A percentile compares a stretch with the other conserved stretches of the same genome.
Evolutionary conservation across 2,113 vertebrate species (phyloP).

Genomic region (Meriones unguiculatus): DNA sequence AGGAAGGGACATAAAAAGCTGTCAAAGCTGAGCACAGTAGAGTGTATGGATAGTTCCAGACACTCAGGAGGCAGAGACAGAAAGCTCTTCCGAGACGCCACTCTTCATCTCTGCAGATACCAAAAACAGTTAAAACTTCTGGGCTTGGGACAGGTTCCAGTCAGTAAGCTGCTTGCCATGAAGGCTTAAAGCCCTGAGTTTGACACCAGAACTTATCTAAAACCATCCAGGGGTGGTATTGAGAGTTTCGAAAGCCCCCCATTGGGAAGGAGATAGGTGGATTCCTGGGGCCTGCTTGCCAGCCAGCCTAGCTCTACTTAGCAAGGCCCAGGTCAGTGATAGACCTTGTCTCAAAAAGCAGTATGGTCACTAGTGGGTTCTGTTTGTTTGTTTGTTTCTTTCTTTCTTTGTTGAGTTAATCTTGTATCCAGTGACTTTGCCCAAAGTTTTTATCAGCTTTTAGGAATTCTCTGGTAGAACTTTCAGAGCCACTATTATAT

Average conservation of each 20-base stretch:
- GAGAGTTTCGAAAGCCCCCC: background rate
- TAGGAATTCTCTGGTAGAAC: background rate
- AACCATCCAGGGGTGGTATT: background rate
- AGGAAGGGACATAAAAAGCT: slow-evolving; percentile 28
- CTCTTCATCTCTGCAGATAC: background rate
- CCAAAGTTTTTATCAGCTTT: background rate
- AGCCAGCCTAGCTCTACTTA: background rate
- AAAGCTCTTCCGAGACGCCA: background rate
- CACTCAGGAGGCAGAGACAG: background rate
- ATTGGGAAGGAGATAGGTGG: background rate
- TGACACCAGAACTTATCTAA: background rate
- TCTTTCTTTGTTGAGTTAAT: background rate
- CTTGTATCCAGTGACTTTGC: background rate
- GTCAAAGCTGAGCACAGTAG: background rate
- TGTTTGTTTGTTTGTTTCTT: background rate
- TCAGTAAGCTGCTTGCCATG: background rate
- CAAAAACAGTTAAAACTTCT: background rate
- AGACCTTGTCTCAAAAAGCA: background rate
- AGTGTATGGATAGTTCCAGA: background rate
- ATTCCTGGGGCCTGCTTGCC: background rate
- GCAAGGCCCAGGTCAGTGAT: no score
- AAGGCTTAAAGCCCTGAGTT: background rate
- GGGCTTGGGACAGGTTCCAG: background rate
- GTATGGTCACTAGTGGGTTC: background rate
- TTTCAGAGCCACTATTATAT: background rate